Evolutionary conservation across 2,113 vertebrate species (phyloP), one percentile per base, ranked within the genome.

Genomic region (Prochilodus magdalenae): DNA sequence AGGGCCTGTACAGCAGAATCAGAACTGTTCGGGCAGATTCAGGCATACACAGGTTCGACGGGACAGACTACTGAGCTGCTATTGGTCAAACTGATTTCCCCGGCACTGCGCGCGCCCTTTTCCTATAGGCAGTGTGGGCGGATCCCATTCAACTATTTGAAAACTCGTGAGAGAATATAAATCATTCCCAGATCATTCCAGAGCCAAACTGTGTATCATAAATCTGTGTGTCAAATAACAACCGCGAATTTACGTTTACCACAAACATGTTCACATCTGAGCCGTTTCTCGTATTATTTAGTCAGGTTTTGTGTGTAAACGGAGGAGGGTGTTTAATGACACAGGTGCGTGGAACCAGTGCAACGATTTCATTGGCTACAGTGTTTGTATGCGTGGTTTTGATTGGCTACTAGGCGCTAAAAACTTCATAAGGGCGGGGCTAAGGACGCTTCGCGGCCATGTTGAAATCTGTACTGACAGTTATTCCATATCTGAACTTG

Each of bases 391-490:
- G 0, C 0, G 1, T 13, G 11, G 6, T 82, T 85, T 5, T 88
- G 73, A 94, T 94, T 92, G 92, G 94, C 73, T 65, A 1, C 8
- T 77, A 76, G 5, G 27, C 22, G 60, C 72, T 15, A 4, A 27
- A 73, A 86, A 80, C 75, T 81, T 69, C 81, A 89, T 92, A 92
- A 93, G 93, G 93, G 94, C 88, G 93, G 93, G 87, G 90, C 81
- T 77, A 15, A 86, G 73, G 20, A 8, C 8, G 22, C 81, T 93
- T 93, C 91, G 94, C 93, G 94, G 92, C 94, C 94, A 95, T 95
- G 91, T 92, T 94, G 90, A 94, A 94, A 88, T 83, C 84, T 89
- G 84, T 86, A 85, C 90, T 94, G 94, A 93, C 93, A 94, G 93
- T 94, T 94, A 90, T 81, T 74, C 80, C 63, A 66, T 81, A 82